Evolutionary conservation across 2,797 vertebrate species (phyloP).

Genomic region (Alcedo atthis): DNA sequence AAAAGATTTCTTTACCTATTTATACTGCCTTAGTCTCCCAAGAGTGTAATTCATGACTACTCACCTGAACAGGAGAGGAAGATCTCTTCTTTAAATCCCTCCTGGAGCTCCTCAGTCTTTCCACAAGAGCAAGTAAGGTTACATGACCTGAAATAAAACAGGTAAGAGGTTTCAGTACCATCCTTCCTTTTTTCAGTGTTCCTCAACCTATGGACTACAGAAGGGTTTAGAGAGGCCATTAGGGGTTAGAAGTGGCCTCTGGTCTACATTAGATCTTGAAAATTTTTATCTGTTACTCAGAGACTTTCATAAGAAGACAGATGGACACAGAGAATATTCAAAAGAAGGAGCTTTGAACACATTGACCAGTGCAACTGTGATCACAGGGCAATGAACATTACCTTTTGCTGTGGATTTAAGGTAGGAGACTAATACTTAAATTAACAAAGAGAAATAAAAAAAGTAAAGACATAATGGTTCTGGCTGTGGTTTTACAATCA

Average conservation of each 20-base stretch:
- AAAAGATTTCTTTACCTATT: slow-evolving; percentile 51
- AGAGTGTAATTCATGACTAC: slow-evolving; percentile 29
- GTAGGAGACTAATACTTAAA: neutral
- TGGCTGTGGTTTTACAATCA: neutral
- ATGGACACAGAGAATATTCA: neutral
- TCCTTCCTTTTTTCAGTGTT: slow-evolving; percentile 1
- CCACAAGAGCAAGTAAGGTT: slow-evolving; percentile 43
- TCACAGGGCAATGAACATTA: neutral
- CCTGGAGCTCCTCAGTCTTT: slow-evolving; percentile 38
- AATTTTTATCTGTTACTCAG: neutral
- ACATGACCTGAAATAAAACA: slow-evolving; percentile 56
- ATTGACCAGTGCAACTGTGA: neutral
- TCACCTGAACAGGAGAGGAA: slow-evolving; percentile 47
- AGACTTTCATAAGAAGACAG: slow-evolving; percentile 5
- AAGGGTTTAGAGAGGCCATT: neutral
- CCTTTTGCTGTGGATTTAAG: neutral
- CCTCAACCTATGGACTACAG: neutral
- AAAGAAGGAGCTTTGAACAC: neutral
- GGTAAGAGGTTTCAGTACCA: neutral
- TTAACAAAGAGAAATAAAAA: neutral
- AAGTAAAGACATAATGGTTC: fast-evolving
- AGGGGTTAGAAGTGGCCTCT: neutral
- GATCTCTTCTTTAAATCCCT: slow-evolving; percentile 38
- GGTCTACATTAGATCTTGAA: slow-evolving; percentile 45
- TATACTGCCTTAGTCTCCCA: slow-evolving; percentile 33